phyloP scores from a whole-genome alignment of 1,140 invertebrate genomes.

The Cherax quadricarinatus region DNA sequence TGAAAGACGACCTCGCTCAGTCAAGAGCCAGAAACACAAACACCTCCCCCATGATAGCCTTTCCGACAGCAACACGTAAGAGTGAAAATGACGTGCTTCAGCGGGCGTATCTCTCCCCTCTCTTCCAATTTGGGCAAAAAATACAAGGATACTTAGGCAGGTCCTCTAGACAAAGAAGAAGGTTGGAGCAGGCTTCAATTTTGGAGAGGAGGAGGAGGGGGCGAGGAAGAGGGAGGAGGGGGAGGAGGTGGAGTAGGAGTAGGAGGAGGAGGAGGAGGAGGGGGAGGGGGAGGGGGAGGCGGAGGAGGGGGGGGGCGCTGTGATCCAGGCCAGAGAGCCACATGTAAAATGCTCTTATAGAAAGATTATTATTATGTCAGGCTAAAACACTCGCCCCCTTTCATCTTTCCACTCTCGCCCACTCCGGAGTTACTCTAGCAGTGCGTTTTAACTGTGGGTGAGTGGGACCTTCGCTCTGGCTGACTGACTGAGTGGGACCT shows the following conservation, averaged over 20 bases:
- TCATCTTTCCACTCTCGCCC: constrained; percentile 26
- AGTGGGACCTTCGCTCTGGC: background rate
- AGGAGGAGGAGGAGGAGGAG: constrained; percentile 20
- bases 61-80: constrained; percentile 35
- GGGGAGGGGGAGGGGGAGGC: constrained; percentile 9
- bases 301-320: constrained; percentile 5
- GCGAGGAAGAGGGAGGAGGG: background rate
- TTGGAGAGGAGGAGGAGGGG: constrained; percentile 37
- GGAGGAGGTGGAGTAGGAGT: too few relatives aligned
- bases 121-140: constrained; percentile 67
- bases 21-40: constrained; percentile 64
- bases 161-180: constrained; percentile 66
- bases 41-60: constrained; percentile 41
- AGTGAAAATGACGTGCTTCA: constrained; percentile 50
- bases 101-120: constrained; percentile 35
- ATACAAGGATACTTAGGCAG: constrained; percentile 64
- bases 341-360: constrained; percentile 38
- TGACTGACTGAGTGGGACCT: too few relatives aligned
- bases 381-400: constrained; percentile 26
- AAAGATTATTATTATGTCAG: constrained; percentile 44
- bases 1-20: constrained; percentile 49
- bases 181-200: constrained; percentile 64
- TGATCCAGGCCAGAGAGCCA: constrained; percentile 10
- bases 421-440: background rate
- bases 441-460: too few relatives aligned